Evolutionary conservation across 2,797 vertebrate genomes (phyloP), one percentile per base, ranked within the genome.

Genomic region (Sebastolobus alascanus): DNA sequence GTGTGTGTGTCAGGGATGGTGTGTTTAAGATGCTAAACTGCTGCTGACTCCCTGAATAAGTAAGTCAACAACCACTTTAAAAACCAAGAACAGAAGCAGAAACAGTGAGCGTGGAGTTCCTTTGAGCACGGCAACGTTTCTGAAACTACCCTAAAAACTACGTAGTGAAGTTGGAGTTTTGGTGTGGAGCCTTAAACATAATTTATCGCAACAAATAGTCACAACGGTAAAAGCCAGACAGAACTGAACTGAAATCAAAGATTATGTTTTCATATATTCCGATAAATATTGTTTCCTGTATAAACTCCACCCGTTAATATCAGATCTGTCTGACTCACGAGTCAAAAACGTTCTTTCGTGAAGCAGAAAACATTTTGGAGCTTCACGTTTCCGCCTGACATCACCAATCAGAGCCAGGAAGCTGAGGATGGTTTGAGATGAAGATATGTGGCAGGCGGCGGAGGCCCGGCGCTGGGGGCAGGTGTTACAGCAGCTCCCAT

Each of bases 401-500:
- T 64, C 14, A 73, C 16, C 12, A 5, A 37, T 33, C 63, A n/a
- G 4, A 31, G 18, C 55, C 3, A 12, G 35, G 38, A 65, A 61
- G 37, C 60, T 7, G 54, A 20, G 14, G 2, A 12, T 4, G 60
- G 55, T 50, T 35, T 31, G 67, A 63, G 83, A 84, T 84, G 77
- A 82, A 89, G 88, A 87, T 61, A 5, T 90, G 25, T 77, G 84
- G 72, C 73, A 71, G 79, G 68, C 38, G 46, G 22, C n/a, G 52
- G n/a, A 8, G 96, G 97, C 96, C 95, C 95, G 96, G 95, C 93
- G 96, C 96, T 96, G 96, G 96, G 96, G 97, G 97, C 97, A 98
- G 97, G 97, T 98, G 98, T 96, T 97, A 97, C 97, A 96, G 94
- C 96, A 96, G 96, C 97, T 96, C 96, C 97, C 97, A 97, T 98